These are phyloP conservation scores for Exocentrus adspersus DNA, from an alignment of 2,888 invertebrate genomes.

Conservation along the genomic window DNA sequence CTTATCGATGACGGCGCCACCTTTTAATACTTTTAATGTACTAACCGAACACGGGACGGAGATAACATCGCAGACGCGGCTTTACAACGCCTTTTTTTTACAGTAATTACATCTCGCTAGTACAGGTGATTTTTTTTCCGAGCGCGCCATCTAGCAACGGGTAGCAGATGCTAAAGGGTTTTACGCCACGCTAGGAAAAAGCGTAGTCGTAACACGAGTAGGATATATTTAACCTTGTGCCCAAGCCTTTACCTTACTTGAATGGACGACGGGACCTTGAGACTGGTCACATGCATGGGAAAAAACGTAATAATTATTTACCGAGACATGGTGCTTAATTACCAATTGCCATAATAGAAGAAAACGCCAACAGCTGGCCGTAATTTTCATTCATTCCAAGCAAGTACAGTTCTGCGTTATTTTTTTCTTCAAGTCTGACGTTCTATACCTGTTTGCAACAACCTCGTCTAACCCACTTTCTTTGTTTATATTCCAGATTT, in stretches of 20 bases:
- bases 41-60: constrained; percentile 25
- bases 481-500: constrained; percentile 22
- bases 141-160: too few species aligned
- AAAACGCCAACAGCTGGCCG: constrained; percentile 31
- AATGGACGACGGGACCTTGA: background rate
- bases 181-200: too few species aligned
- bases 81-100: too few species aligned
- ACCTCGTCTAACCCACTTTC: background rate
- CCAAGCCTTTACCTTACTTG: background rate
- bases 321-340: constrained; percentile 26
- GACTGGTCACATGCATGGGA: background rate
- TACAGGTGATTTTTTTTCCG: too few species aligned
- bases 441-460: constrained; percentile 18
- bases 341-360: constrained; percentile 29
- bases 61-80: constrained; percentile 27
- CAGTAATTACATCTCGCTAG: too few species aligned
- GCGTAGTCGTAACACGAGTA: too few species aligned
- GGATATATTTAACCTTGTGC: too few species aligned
- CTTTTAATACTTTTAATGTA: constrained; percentile 43
- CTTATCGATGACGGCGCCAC: constrained; percentile 42
- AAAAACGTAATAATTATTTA: constrained; percentile 22
- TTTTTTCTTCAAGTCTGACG: too few species aligned
- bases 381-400: constrained; percentile 28
- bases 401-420: too few species aligned
- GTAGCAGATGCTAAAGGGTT: too few species aligned